Evolutionary conservation across 2,888 invertebrate species (phyloP).

Genomic region (Aspidapion aeneum): DNA sequence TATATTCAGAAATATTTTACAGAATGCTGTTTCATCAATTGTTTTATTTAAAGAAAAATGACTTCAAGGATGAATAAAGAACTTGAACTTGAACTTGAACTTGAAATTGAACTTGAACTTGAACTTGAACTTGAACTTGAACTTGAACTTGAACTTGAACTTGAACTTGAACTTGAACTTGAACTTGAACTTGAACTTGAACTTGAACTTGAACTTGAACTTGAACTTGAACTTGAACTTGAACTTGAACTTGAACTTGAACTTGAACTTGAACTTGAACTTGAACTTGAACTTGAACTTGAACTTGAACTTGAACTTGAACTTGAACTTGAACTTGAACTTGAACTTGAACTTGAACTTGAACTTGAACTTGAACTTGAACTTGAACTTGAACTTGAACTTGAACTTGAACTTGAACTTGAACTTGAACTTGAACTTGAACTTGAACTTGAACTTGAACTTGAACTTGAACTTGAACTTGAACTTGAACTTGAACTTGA

Average conservation of each 20-base stretch:
- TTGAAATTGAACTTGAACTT: neutral
- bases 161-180: neutral
- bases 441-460: neutral
- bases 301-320: neutral
- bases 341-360: neutral
- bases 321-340: neutral
- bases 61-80: too few relatives aligned
- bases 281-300: neutral
- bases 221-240: neutral
- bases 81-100: neutral
- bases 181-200: neutral
- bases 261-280: neutral
- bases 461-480: neutral
- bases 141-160: neutral
- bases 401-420: neutral
- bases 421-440: neutral
- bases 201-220: neutral
- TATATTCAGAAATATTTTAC: too few relatives aligned
- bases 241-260: neutral
- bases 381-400: neutral
- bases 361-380: neutral
- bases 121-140: neutral
- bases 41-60: too few relatives aligned
- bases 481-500: too few relatives aligned
- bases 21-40: too few relatives aligned